Conservation (phyloP, 2,888 invertebrate genomes). For the Phragmatobia fuliginosa region DNA sequence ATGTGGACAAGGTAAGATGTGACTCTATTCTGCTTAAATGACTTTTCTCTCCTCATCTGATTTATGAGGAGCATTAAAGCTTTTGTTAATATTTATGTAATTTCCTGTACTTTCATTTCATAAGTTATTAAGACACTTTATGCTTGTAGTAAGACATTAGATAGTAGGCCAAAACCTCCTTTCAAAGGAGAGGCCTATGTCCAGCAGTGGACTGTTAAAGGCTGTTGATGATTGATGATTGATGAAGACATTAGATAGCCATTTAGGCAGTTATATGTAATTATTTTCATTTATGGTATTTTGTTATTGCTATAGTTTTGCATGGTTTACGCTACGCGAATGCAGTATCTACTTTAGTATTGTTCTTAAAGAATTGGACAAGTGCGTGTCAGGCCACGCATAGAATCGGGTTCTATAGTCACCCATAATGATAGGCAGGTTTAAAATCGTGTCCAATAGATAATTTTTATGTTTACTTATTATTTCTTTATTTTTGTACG, state of each 20-base stretch:
- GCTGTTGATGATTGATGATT: no score
- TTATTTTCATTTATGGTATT: background rate
- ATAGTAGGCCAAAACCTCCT: no score
- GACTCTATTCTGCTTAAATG: constrained; percentile 43
- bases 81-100: constrained; percentile 25
- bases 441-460: no score
- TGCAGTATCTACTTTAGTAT: background rate
- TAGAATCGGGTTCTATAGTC: no score
- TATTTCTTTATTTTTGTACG: no score
- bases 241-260: background rate
- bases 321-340: background rate
- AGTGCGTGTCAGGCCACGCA: no score
- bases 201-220: no score
- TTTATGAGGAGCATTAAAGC: constrained; percentile 27
- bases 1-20: constrained; percentile 82
- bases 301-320: background rate
- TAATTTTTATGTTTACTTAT: no score
- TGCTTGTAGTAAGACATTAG: background rate
- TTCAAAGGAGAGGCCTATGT: no score
- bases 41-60: constrained; percentile 24
- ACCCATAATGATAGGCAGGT: no score
- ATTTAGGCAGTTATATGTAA: background rate
- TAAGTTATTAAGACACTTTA: constrained; percentile 13
- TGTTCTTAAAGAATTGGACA: no score
- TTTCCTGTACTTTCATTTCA: constrained; percentile 11